Evolutionary conservation across 2,113 vertebrate genomes (phyloP).

Genomic region (Malurus cyaneus): DNA sequence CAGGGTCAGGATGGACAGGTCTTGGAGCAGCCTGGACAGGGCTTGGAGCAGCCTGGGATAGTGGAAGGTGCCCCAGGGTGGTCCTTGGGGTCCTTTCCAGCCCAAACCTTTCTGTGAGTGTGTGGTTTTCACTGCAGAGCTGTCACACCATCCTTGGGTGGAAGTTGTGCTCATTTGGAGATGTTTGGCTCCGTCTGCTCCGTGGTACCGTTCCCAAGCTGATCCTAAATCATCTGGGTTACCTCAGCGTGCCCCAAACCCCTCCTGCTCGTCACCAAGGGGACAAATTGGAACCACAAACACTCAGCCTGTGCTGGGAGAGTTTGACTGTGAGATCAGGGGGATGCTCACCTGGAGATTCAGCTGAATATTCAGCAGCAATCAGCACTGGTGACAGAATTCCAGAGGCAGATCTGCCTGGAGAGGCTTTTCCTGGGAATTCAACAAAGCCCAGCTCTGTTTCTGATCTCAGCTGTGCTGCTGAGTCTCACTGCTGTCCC

Average conservation of each 20-base stretch:
- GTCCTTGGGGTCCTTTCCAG: background rate
- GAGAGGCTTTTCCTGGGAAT: background rate
- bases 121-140: background rate
- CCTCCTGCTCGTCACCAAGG: background rate
- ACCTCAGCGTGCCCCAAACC: background rate
- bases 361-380: background rate
- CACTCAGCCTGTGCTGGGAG: fast-evolving
- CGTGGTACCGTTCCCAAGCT: background rate
- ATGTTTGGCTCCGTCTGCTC: background rate
- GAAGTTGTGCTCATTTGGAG: background rate
- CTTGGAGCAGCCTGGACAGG: background rate
- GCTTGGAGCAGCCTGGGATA: background rate
- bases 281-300: background rate
- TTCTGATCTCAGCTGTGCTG: background rate
- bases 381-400: background rate
- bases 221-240: background rate
- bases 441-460: background rate
- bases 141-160: background rate
- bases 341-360: background rate
- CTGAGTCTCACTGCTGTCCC: background rate
- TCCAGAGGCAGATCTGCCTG: background rate
- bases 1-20: background rate
- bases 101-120: background rate
- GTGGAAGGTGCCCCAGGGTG: background rate
- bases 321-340: background rate